These are phyloP conservation scores for Henicopernis longicauda DNA, from an alignment of 2,113 vertebrate genomes.

Conservation along the genomic window DNA sequence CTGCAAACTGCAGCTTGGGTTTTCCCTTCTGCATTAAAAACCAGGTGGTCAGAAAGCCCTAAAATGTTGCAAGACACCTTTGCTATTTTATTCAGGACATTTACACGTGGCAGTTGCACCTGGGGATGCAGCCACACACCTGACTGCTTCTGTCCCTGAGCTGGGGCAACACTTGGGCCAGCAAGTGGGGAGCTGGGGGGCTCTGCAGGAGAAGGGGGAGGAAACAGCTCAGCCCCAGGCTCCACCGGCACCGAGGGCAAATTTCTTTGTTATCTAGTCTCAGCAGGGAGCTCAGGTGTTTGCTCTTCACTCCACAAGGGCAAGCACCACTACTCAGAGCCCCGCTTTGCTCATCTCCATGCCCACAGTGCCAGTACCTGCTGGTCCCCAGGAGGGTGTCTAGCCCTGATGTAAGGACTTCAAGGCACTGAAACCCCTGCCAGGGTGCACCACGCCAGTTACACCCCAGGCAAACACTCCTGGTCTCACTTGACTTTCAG, in stretches of 20 bases:
- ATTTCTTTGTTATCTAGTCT: neutral
- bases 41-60: neutral
- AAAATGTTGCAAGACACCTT: neutral
- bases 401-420: neutral
- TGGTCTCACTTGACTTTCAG: neutral
- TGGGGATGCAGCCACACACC: rapidly evolving
- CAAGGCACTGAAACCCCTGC: neutral
- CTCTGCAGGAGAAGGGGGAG: neutral
- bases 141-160: neutral
- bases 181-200: neutral
- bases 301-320: neutral
- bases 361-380: neutral
- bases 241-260: rapidly evolving
- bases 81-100: neutral
- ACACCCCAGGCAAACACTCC: neutral
- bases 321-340: neutral
- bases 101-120: rapidly evolving
- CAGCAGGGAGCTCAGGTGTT: neutral
- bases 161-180: neutral
- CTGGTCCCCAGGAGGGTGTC: neutral
- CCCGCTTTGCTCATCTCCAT: neutral
- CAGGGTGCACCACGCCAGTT: neutral
- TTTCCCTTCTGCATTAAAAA: neutral
- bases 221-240: neutral
- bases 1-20: neutral